Conservation (phyloP, 2,113 vertebrate genomes). For the Microcebus griseorufus region DNA sequence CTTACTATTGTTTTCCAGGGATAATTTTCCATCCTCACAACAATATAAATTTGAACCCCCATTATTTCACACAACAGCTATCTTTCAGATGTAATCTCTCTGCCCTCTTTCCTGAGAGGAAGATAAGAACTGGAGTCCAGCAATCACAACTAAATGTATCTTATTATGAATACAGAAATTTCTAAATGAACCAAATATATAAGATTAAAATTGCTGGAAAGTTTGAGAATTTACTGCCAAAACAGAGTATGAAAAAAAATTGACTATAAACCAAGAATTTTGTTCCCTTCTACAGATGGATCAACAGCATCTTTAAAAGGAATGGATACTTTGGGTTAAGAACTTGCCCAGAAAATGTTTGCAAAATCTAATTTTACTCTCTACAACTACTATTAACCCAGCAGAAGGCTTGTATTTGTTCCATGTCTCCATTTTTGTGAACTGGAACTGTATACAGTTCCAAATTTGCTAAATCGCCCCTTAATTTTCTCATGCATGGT, state of each 20-base stretch:
- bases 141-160: conserved; percentile 96
- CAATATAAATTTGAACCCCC: conserved; percentile 96
- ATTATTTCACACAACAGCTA: conserved; percentile 93
- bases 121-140: conserved; percentile 94
- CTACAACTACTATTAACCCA: conserved; percentile 82
- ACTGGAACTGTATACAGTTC: conserved; percentile 87
- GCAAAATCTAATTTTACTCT: conserved; percentile 86
- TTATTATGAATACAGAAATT: conserved; percentile 95
- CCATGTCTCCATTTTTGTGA: conserved; percentile 88
- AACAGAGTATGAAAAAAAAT: conserved; percentile 97
- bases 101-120: conserved; percentile 92
- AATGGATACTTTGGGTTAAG: conserved; percentile 77
- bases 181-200: conserved; percentile 96
- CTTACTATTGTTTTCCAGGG: conserved; percentile 93
- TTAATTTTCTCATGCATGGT: conserved; percentile 88
- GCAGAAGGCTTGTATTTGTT: conserved; percentile 85
- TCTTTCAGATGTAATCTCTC: conserved; percentile 92
- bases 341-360: conserved; percentile 85
- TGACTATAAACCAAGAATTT: conserved; percentile 96
- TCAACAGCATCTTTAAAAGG: conserved; percentile 67
- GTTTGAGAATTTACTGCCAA: conserved; percentile 96
- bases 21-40: conserved; percentile 93
- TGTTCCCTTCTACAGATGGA: conserved; percentile 87
- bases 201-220: conserved; percentile 94
- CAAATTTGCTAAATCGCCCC: conserved; percentile 85